Conservation (phyloP, 2,113 vertebrate genomes). For the Anser brachyrhynchus region DNA sequence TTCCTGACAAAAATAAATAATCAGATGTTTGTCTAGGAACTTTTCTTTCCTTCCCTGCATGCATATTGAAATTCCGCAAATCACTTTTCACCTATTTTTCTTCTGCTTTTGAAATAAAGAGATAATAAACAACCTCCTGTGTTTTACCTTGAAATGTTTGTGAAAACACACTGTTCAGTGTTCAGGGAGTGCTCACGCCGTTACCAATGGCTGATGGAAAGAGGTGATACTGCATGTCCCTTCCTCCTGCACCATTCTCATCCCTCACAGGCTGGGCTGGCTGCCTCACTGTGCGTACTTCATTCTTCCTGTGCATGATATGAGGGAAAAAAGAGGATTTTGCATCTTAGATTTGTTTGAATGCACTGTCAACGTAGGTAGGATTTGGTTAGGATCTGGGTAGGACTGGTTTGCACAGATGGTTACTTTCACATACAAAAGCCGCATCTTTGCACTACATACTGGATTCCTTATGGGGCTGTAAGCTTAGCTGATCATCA, state of each 20-base stretch:
- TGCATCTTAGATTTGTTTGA: background rate
- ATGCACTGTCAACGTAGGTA: fast-evolving
- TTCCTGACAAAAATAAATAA: background rate
- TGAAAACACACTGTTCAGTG: background rate
- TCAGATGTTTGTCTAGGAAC: background rate
- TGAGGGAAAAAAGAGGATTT: background rate
- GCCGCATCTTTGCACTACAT: background rate
- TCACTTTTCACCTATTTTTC: background rate
- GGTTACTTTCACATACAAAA: background rate
- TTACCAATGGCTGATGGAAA: too few relatives aligned
- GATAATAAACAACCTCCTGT: background rate
- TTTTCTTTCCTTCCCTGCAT: background rate
- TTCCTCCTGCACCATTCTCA: background rate
- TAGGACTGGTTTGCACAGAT: background rate
- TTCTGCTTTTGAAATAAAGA: background rate
- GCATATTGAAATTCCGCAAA: background rate
- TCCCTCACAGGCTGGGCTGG: too few relatives aligned
- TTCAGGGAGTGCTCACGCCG: background rate
- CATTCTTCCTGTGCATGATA: background rate
- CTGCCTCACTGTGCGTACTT: background rate
- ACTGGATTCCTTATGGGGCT: background rate
- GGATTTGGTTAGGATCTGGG: too few relatives aligned
- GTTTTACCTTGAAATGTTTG: background rate
- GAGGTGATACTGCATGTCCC: too few relatives aligned
- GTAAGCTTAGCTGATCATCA: background rate